Base-by-base conservation (phyloP, 2,888 invertebrate genomes). In the Piscicola geometra region DNA sequence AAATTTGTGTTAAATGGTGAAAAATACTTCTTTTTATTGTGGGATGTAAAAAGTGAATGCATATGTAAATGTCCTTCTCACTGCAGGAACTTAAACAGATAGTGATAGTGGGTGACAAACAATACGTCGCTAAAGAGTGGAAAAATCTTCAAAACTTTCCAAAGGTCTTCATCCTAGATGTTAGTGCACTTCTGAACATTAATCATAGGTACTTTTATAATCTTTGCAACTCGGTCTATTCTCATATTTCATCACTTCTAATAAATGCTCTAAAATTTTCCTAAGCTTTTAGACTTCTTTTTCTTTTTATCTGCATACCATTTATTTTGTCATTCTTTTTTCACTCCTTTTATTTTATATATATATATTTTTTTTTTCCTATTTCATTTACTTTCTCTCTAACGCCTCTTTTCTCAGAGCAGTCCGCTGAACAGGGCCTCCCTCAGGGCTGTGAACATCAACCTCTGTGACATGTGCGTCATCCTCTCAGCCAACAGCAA, bases 381-480 rank as follows among this genome's bases (percentile, higher is more conserved):
- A 9, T 41, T 9, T 41, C 9, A 9, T 41, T 15, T 41, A 41
- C 41, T 41, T 41, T 41, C 41, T 9, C 5, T 41, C 15, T 15
- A 41, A 5, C 41, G n/a, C 30, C 18, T 50, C 25, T 28, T n/a
- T 70, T 28, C 36, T 97, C 90, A 97, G 98, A 89, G 96, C 96
- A 87, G 96, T 94, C 87, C 79, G 82, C 89, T 99, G 87, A 98
- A 97, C 88, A 91, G 99, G 86, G 98, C 99, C 84, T 98, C 99
- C 89, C 89, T 99, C 86, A 91, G 99, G 83, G 98, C 99, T 86
- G 98, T 99, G 81, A 99, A 99, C 88, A 97, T 99, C 82, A 99
- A 99, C 88, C 90, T 98, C 83, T 99, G 99, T 90, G 99, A 99
- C 90, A 99, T 99, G 99, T 99, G 99, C 89, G 98, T 98, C 86